Evolutionary conservation across 2,797 vertebrate genomes (phyloP).

Genomic region (Protosalanx chinensis): DNA sequence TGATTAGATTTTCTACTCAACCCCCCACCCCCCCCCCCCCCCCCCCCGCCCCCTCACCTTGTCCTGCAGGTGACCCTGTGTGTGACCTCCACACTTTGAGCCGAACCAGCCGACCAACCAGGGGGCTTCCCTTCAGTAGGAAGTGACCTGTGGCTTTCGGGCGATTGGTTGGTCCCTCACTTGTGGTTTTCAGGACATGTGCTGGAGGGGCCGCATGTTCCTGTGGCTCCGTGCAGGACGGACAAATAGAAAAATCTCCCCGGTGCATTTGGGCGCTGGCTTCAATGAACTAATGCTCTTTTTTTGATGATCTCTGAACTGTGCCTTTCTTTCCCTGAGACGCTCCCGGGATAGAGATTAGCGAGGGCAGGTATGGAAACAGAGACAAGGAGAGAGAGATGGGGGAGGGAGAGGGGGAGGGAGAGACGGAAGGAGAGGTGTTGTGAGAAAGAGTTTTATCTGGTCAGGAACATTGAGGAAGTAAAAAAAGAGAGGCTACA

Average conservation of each 20-base stretch:
- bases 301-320: slow-evolving; percentile 1
- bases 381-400: not conserved
- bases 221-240: slow-evolving; percentile 11
- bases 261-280: slow-evolving; percentile 8
- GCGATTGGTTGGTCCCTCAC: slow-evolving; percentile 46
- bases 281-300: slow-evolving; percentile 28
- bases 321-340: not conserved
- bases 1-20: not conserved
- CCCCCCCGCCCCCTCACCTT: too few relatives aligned
- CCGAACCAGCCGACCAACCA: not conserved
- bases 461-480: not conserved
- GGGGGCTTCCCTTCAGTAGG: not conserved
- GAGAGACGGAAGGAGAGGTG: not conserved
- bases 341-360: slow-evolving; percentile 31
- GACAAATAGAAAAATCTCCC: slow-evolving; percentile 28
- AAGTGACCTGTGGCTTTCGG: slow-evolving; percentile 29
- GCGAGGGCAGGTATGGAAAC: not conserved
- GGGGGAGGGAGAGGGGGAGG: not conserved
- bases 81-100: not conserved
- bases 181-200: slow-evolving; percentile 8
- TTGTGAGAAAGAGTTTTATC: not conserved
- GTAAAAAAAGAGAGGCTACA: not conserved
- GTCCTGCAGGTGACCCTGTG: not conserved
- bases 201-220: not conserved
- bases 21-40: not conserved